A percentile compares a stretch with the other conserved stretches of the same genome.
Conservation (phyloP, 1,140 invertebrate genomes). For the Druon quercuslanigerum region DNA sequence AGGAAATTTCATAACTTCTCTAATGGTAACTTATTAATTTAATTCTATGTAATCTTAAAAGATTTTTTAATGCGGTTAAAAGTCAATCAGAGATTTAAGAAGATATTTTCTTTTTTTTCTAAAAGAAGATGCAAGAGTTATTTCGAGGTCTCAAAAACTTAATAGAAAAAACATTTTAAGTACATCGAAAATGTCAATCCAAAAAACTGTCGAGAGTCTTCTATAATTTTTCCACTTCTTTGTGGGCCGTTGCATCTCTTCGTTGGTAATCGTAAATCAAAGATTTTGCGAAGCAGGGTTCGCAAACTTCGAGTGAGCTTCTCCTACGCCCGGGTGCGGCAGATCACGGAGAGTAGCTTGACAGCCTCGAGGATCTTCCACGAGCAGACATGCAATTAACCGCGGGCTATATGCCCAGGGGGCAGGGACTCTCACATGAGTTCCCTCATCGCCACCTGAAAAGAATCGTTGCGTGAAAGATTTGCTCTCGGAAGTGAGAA, state of each 20-base stretch:
- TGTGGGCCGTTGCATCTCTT: slow-evolving; percentile 19
- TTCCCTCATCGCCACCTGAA: not conserved
- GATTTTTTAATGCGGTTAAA: not conserved
- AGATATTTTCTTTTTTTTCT: no score
- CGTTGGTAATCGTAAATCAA: slow-evolving; percentile 55
- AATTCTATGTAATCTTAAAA: not conserved
- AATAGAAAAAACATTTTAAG: no score
- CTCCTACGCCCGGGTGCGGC: slow-evolving; percentile 43
- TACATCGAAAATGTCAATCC: no score
- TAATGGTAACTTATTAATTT: not conserved
- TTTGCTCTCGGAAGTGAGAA: slow-evolving; percentile 44
- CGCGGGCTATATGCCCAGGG: slow-evolving; percentile 66
- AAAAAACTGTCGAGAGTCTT: no score
- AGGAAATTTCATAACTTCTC: not conserved
- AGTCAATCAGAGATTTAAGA: not conserved
- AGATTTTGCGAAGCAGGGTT: not conserved
- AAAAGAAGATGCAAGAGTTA: no score
- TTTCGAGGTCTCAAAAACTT: no score
- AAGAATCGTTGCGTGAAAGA: not conserved
- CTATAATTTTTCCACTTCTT: no score
- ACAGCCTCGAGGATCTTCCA: slow-evolving; percentile 67
- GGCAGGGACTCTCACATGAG: slow-evolving; percentile 53
- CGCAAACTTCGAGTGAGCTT: slow-evolving; percentile 37
- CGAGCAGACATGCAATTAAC: slow-evolving; percentile 72
- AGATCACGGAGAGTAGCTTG: slow-evolving; percentile 54